These are phyloP conservation scores for Phymatocera aterrima DNA, from an alignment of 2,888 invertebrate species.

Conservation along the genomic window DNA sequence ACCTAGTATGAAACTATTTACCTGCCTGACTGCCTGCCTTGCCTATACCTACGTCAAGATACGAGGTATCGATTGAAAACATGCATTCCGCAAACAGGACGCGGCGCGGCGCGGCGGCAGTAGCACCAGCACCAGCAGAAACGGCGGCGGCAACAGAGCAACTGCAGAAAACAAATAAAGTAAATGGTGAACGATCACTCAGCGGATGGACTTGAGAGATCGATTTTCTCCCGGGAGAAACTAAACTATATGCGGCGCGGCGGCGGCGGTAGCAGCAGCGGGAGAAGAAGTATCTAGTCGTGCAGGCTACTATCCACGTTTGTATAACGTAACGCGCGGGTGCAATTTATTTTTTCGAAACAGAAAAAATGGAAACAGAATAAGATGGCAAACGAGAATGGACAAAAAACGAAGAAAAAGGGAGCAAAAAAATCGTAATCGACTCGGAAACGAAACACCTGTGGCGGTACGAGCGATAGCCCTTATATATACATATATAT, in stretches of 20 bases:
- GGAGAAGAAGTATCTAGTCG: too few relatives aligned
- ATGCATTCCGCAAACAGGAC: conserved; percentile 40
- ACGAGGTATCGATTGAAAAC: conserved; percentile 26
- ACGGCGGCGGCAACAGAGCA: too few relatives aligned
- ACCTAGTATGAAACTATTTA: too few relatives aligned
- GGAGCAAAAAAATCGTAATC: not conserved
- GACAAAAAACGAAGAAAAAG: not conserved
- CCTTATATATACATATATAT: not conserved
- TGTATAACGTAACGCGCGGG: not conserved
- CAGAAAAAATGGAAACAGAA: not conserved
- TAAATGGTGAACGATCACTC: conserved; percentile 19
- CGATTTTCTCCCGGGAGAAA: conserved; percentile 44
- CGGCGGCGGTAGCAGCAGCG: too few relatives aligned
- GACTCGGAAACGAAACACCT: conserved; percentile 25
- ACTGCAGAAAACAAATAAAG: conserved; percentile 17
- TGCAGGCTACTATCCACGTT: not conserved
- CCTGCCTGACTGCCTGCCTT: not conserved
- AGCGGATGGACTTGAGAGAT: conserved; percentile 16
- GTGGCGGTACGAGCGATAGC: not conserved
- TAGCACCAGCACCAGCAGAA: too few relatives aligned
- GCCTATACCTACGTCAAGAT: not conserved
- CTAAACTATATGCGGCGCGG: too few relatives aligned
- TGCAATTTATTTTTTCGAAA: conserved; percentile 23
- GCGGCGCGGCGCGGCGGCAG: too few relatives aligned
- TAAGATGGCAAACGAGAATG: not conserved